A percentile compares a stretch with the other conserved stretches of the same genome.
Evolutionary conservation across 2,888 invertebrate genomes (phyloP).

Genomic region (Nomada ferruginata): DNA sequence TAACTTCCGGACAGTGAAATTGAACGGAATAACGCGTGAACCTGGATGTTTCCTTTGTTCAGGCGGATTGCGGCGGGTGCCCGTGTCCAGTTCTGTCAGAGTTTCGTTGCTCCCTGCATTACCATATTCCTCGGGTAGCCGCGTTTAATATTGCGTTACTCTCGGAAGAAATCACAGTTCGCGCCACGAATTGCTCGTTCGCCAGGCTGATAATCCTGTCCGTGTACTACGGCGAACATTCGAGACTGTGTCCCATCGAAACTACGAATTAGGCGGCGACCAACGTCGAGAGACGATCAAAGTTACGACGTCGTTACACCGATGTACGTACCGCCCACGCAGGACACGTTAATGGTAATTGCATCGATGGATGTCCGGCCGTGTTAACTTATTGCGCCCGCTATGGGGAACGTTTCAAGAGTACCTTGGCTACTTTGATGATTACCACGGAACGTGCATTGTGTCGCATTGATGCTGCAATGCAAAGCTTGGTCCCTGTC

Average conservation of each 20-base stretch:
- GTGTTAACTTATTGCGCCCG: constrained; percentile 43
- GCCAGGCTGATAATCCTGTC: constrained; percentile 27
- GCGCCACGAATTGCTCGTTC: constrained; percentile 52
- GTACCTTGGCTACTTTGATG: constrained; percentile 17
- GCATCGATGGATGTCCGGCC: constrained; percentile 51
- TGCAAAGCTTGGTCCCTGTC: neutral
- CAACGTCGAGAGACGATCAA: constrained; percentile 54
- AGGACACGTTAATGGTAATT: constrained; percentile 66
- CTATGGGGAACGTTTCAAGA: constrained; percentile 1
- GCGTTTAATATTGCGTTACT: constrained; percentile 66
- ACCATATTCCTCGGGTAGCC: constrained; percentile 72
- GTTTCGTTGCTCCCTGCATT: constrained; percentile 67
- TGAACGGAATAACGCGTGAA: constrained; percentile 71
- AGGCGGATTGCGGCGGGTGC: constrained; percentile 59
- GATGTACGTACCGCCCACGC: constrained; percentile 44
- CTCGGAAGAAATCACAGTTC: constrained; percentile 37
- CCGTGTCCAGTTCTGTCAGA: constrained; percentile 62
- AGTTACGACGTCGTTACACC: constrained; percentile 66
- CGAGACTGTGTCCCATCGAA: neutral
- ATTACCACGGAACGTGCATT: neutral
- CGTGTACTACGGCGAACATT: neutral
- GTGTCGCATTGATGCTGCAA: constrained; percentile 14
- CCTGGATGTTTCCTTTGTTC: constrained; percentile 71
- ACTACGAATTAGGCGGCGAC: constrained; percentile 36
- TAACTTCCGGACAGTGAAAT: constrained; percentile 69